phyloP scores from a whole-genome alignment of 2,888 invertebrate species.

The Brachylomia viminalis region DNA sequence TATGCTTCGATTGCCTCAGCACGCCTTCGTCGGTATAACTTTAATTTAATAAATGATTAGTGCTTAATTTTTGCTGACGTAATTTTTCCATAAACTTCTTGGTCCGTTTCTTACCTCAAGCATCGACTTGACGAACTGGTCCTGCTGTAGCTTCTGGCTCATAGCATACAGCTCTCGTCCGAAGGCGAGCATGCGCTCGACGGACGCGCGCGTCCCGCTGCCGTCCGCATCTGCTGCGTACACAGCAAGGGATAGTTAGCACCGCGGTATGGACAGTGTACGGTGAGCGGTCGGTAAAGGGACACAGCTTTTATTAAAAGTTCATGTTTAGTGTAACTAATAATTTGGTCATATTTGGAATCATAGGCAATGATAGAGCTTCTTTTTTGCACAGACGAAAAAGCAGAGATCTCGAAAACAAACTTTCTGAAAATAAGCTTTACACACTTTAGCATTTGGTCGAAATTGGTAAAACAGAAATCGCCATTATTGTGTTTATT shows the following conservation, averaged over 20 bases:
- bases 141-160: slow-evolving; percentile 95
- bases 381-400: not conserved
- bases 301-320: not conserved
- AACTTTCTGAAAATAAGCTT: not conserved
- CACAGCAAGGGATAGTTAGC: not conserved
- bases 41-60: not conserved
- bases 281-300: not conserved
- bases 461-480: not conserved
- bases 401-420: not conserved
- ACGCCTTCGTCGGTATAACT: not conserved
- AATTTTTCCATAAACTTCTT: not conserved
- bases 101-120: slow-evolving; percentile 92
- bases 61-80: too few species aligned
- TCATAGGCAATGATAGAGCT: not conserved
- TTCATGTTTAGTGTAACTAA: not conserved
- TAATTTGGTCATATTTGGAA: not conserved
- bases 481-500: not conserved
- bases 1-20: not conserved
- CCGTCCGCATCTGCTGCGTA: slow-evolving; percentile 63
- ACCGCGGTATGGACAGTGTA: fast-evolving
- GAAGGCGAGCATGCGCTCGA: slow-evolving; percentile 98
- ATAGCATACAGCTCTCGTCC: slow-evolving; percentile 98
- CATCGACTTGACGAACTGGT: slow-evolving; percentile 97
- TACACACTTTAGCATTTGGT: not conserved
- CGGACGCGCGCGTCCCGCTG: slow-evolving; percentile 94